A percentile compares a stretch with the other conserved stretches of the same genome.
phyloP scores from a whole-genome alignment of 2,888 invertebrate species.

The Branchellion lobata region DNA sequence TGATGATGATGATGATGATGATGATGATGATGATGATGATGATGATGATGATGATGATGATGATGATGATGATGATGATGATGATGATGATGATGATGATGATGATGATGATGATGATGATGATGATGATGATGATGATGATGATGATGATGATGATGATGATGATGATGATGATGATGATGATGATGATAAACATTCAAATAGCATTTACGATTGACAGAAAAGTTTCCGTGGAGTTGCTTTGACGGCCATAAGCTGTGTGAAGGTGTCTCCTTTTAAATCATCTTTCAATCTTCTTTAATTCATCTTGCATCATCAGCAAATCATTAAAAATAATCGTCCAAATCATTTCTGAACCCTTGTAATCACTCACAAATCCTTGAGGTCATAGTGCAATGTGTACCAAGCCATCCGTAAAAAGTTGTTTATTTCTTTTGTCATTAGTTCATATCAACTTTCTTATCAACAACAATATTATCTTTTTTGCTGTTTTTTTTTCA shows the following conservation, averaged over 20 bases:
- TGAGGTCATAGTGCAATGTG: too few species aligned
- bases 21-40: conserved; percentile 16
- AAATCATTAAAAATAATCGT: too few species aligned
- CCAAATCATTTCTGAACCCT: too few species aligned
- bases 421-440: too few species aligned
- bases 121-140: conserved; percentile 40
- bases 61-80: conserved; percentile 23
- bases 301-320: too few species aligned
- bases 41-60: conserved; percentile 10
- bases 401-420: too few species aligned
- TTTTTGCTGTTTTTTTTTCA: too few species aligned
- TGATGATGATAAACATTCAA: neutral
- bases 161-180: conserved; percentile 34
- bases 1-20: conserved; percentile 23
- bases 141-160: conserved; percentile 40
- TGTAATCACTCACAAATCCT: too few species aligned
- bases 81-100: conserved; percentile 16
- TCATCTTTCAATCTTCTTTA: too few species aligned
- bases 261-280: too few species aligned
- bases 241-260: conserved; percentile 19
- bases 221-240: conserved; percentile 41
- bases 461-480: too few species aligned
- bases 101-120: conserved; percentile 37
- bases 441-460: too few species aligned
- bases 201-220: neutral